phyloP scores from a whole-genome alignment of 2,797 vertebrate species.

The Macrochelys suwanniensis region DNA sequence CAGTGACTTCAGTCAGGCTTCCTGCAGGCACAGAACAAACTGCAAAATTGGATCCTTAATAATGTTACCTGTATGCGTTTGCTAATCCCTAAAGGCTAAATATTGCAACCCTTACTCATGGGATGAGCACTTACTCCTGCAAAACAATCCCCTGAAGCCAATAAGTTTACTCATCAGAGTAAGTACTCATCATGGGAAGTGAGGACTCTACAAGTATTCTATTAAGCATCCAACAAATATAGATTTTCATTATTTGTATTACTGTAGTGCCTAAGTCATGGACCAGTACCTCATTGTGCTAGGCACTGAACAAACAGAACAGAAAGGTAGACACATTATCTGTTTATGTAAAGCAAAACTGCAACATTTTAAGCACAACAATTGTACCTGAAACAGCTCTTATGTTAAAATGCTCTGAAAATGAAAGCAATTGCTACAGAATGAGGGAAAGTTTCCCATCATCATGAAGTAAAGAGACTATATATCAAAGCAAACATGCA shows the following conservation, averaged over 20 bases:
- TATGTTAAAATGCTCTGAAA: background rate
- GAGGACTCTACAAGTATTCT: background rate
- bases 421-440: background rate
- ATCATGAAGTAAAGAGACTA: background rate
- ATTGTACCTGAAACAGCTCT: background rate
- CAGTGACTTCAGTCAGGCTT: background rate
- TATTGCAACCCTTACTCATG: background rate
- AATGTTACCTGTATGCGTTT: background rate
- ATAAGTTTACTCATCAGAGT: background rate
- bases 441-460: slow-evolving; percentile 23
- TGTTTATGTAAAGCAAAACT: background rate
- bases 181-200: background rate
- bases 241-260: background rate
- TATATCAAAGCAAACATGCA: slow-evolving; percentile 50
- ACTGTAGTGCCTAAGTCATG: background rate
- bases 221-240: background rate
- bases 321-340: background rate
- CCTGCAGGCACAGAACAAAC: background rate
- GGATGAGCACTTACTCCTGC: background rate
- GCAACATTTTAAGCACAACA: background rate
- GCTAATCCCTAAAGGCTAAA: background rate
- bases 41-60: background rate
- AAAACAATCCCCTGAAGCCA: background rate
- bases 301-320: background rate
- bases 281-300: background rate